phyloP scores from a whole-genome alignment of 2,797 vertebrate genomes.

The Furcifer pardalis region DNA sequence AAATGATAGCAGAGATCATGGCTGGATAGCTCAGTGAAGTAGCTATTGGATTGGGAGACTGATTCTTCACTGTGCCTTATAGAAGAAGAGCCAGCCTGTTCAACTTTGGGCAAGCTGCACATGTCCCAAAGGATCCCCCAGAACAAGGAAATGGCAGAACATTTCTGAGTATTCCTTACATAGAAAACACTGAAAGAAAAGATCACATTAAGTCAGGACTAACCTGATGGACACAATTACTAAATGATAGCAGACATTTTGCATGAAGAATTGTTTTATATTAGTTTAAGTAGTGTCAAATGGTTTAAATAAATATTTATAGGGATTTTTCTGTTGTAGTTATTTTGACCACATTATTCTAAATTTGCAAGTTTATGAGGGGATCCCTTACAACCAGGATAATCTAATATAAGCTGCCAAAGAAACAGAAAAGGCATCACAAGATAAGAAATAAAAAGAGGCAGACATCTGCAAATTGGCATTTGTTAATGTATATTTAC shows the following conservation, averaged over 20 bases:
- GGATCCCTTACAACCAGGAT: background rate
- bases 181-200: too few relatives aligned
- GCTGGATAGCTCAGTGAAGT: background rate
- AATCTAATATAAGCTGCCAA: background rate
- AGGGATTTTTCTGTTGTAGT: background rate
- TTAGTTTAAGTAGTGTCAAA: background rate
- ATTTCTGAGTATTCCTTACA: too few relatives aligned
- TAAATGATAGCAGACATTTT: too few relatives aligned
- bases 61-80: too few relatives aligned
- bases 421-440: too few relatives aligned
- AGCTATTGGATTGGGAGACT: too few relatives aligned
- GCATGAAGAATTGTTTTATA: background rate
- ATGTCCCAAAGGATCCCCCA: too few relatives aligned
- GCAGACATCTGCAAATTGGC: background rate
- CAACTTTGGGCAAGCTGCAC: too few relatives aligned
- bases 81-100: too few relatives aligned
- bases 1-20: background rate
- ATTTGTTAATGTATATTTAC: background rate
- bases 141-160: too few relatives aligned
- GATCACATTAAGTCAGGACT: too few relatives aligned
- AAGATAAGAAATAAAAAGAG: background rate
- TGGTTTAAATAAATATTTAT: conserved; percentile 7
- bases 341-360: background rate
- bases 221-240: too few relatives aligned
- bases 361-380: background rate